These are phyloP conservation scores for Glaucomys volans DNA, from an alignment of 2,113 vertebrate genomes.

Conservation along the genomic window DNA sequence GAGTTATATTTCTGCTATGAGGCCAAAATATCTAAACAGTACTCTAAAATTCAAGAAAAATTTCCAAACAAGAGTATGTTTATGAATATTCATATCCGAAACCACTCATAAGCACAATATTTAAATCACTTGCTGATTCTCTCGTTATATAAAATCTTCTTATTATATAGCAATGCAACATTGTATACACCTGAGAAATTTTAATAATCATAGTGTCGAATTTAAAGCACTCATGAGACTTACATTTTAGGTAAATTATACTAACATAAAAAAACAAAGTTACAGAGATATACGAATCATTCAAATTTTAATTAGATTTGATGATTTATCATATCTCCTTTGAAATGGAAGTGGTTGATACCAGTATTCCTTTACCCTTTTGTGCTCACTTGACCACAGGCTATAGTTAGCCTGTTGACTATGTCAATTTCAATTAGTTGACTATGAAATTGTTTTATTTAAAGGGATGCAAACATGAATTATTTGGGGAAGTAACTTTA, in stretches of 20 bases:
- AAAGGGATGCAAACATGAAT: not conserved
- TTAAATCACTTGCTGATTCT: slow-evolving; percentile 13
- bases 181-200: not conserved
- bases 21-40: not conserved
- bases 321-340: not conserved
- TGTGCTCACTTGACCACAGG: not conserved
- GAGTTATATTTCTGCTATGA: slow-evolving; percentile 5
- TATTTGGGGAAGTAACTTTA: not conserved
- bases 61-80: not conserved
- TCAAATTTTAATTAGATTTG: not conserved
- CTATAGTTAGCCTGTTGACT: no score
- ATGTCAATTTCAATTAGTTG: not conserved
- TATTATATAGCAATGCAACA: not conserved
- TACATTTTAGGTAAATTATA: not conserved
- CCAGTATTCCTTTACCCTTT: not conserved
- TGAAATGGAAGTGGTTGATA: not conserved
- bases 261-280: not conserved
- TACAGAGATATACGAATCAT: not conserved
- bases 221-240: not conserved
- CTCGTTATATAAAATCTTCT: not conserved
- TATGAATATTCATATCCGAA: not conserved
- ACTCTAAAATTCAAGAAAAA: not conserved
- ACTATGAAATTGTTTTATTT: not conserved
- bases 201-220: not conserved
- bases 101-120: not conserved